Evolutionary conservation across 2,113 vertebrate species (phyloP), one percentile per base, ranked within the genome.

Genomic region (Paraplagusia blochii): DNA sequence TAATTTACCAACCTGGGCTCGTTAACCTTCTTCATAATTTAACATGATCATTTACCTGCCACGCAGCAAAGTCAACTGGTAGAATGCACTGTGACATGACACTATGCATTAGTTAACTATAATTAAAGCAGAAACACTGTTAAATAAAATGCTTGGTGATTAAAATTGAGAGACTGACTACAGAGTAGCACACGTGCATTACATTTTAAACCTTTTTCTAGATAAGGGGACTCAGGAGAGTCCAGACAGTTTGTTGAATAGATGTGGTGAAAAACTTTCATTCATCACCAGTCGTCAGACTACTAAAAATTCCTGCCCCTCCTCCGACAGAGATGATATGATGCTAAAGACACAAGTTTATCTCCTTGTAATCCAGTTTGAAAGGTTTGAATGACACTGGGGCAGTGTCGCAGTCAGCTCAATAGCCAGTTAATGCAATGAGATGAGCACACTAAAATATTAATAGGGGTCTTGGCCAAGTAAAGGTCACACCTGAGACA

Each of bases 361-460:
- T 79, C 61, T 55, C 66, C 55, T 66, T 66, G 68, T 74, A 66
- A 79, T 83, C 22, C 68, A 77, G 66, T 81, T 83, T 72, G 52
- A 81, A 75, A 59, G 54, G 50, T 69, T 75, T 72, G 53, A 79
- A 80, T 77, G 76, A 79, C 76, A 80, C 76, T 75, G 68, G 68
- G 67, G 58, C 69, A 60, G 67, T 76, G 72, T 81, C 44, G 9
- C 53, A 64, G 62, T 10, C 43, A 71, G 69, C 65, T 74, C 62
- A 77, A 74, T 55, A 74, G 72, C 51, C 59, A 78, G 53, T 79
- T 82, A 66, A 81, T 79, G 66, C 79, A 74, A 84, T 76, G 60
- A 74, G 78, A 89, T 84, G 73, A 79, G 73, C 48, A 1, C 67
- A 63, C 46, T 79, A 65, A 85, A 88, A 88, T 86, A 82, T 86